Evolutionary conservation across 1,140 invertebrate genomes (phyloP), one percentile per base, ranked within the genome.

Genomic region (Patella vulgata): DNA sequence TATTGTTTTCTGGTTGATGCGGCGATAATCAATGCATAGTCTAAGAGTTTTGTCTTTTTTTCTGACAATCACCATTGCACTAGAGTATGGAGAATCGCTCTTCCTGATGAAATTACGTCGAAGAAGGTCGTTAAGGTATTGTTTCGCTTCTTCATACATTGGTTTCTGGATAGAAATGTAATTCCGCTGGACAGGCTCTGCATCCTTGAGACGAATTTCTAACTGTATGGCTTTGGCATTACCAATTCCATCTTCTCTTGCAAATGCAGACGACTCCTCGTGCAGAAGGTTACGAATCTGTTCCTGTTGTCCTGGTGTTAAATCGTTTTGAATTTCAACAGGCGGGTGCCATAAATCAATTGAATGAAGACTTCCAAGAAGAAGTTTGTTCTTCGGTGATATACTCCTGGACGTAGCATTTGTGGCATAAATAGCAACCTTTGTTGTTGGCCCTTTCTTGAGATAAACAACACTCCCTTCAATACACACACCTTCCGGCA

Each of bases 61-160:
- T 2, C 59, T 25, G 11, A 63, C 68, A 21, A 66, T 44, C 8
- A 74, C 68, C 1, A 74, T 46, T 5, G 60, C 60, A 3, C 40
- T 55, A 11, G 56, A 40, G 46, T 62, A 67, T 17, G 44, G 3
- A 19, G 39, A 51, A 17, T 11, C 17, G 9, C 47, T 63, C 39
- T 44, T 40, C 14, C 36, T 19, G n/a, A 68, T 56, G 48, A 59
- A 62, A 9, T 31, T 53, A 21, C 46, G 46, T 14, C 46, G n/a
- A 1, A 59, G 11, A 25, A 71, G 21, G 14, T 54, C 53, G 21
- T 64, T 8, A 12, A 64, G 48, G 40, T 65, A 63, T 12, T 63
- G 51, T 21, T 66, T 53, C 2, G 68, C 60, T 23, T 71, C 59
- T 40, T 68, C n/a, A 27, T 63, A 59, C 31, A 62, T 21, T 3